A percentile compares a stretch with the other conserved stretches of the same genome.
Conservation (phyloP, 2,113 vertebrate species). For the Phrynosoma blainvillii region DNA sequence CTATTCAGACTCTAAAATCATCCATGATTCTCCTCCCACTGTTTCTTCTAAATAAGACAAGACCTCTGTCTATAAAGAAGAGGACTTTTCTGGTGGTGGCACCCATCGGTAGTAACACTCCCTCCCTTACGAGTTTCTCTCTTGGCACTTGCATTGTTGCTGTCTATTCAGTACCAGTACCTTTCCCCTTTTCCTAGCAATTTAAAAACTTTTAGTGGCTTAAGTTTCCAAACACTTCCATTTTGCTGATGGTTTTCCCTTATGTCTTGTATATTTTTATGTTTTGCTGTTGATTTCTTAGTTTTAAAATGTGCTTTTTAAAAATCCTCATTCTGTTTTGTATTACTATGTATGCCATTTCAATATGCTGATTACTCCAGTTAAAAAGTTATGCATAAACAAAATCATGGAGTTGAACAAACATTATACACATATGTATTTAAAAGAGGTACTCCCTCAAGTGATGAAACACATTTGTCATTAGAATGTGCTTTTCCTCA, state of each 20-base stretch:
- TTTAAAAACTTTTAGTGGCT: too few relatives aligned
- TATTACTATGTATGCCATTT: not conserved
- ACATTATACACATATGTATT: too few relatives aligned
- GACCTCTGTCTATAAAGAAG: too few relatives aligned
- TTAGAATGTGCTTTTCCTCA: too few relatives aligned
- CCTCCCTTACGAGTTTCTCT: not conserved
- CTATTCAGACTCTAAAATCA: too few relatives aligned
- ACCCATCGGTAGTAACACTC: not conserved
- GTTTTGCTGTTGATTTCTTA: not conserved
- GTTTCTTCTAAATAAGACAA: too few relatives aligned
- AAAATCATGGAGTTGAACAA: too few relatives aligned
- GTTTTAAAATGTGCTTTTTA: not conserved
- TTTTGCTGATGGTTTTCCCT: not conserved
- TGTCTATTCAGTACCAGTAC: not conserved
- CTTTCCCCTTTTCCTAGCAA: not conserved
- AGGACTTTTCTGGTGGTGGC: not conserved
- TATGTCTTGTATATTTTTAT: not conserved
- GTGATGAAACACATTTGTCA: too few relatives aligned
- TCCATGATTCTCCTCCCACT: too few relatives aligned
- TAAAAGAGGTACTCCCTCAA: too few relatives aligned
- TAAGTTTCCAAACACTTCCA: not conserved
- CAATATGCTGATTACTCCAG: too few relatives aligned
- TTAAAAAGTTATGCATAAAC: too few relatives aligned
- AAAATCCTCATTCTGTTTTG: not conserved
- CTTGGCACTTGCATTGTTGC: not conserved